phyloP scores from a whole-genome alignment of 2,113 vertebrate species.

The Macaca mulatta region DNA sequence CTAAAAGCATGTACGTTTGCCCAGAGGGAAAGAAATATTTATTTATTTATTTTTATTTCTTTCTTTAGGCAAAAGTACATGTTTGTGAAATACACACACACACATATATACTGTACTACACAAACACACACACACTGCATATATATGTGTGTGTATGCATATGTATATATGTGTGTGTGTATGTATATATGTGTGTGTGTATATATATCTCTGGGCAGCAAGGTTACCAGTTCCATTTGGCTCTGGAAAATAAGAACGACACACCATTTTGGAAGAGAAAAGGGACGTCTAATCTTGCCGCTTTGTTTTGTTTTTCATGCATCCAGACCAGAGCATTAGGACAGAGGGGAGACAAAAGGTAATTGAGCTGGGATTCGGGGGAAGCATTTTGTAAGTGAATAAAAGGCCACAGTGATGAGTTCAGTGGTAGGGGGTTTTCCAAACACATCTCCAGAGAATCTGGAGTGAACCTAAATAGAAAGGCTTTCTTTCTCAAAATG shows the following conservation, averaged over 20 bases:
- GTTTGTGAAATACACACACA: neutral
- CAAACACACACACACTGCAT: neutral
- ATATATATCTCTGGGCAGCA: neutral
- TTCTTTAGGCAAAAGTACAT: slow-evolving; percentile 6
- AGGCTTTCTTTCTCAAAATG: slow-evolving; percentile 76
- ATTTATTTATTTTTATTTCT: neutral
- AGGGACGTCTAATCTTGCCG: neutral
- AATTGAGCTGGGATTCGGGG: slow-evolving; percentile 77
- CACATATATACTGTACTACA: too few relatives aligned
- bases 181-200: accelerated
- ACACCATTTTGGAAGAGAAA: neutral
- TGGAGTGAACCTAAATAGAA: slow-evolving; percentile 72
- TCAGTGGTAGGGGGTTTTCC: slow-evolving; percentile 78
- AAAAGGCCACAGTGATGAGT: slow-evolving; percentile 76
- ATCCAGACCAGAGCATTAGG: slow-evolving; percentile 53
- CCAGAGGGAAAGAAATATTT: slow-evolving; percentile 2
- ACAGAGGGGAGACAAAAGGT: slow-evolving; percentile 79
- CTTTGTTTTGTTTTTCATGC: slow-evolving; percentile 63
- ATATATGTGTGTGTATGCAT: neutral
- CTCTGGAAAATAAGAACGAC: slow-evolving; percentile 5
- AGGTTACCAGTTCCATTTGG: neutral
- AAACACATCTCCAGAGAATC: slow-evolving; percentile 73
- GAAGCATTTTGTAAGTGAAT: slow-evolving; percentile 73
- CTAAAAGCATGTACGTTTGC: neutral
- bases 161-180: accelerated